Evolutionary conservation across 1,140 invertebrate genomes (phyloP), one percentile per base, ranked within the genome.

Genomic region (Meloidogyne chitwoodi): DNA sequence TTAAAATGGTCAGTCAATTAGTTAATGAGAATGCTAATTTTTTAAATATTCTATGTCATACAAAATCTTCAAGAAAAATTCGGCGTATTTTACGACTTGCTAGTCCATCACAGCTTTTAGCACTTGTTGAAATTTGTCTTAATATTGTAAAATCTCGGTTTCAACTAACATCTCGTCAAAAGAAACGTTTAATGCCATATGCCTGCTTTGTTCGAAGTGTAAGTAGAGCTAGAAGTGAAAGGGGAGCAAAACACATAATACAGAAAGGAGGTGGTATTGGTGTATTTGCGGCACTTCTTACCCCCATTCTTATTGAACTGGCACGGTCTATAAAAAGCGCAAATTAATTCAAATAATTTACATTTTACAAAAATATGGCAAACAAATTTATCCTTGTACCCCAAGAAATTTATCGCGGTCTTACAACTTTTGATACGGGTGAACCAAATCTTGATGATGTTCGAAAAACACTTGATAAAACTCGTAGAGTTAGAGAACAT

Each of bases 111-210:
- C 65, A 77, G 24, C 27, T 77, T 19, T 22, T 77, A 12, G 8
- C 76, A 19, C 16, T 77, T 14, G 68, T 38, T 56, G 76, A 77
- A 70, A 70, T 77, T 12, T 44, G 62, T 62, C 8, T 79, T 19
- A 77, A 77, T n/a, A 73, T 77, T 24, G 34, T 77, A 38, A 66
- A 69, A 24, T 11, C 12, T 6, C 61, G 68, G 6, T 68, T 81
- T 56, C 6, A 38, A 73, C 24, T 74, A 22, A 74, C 71, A 11
- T 70, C 63, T 8, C 38, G 62, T 14, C 76, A 79, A 41, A n/a
- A 44, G 31, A 61, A 79, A 31, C 61, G 76, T 6, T 27, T 77
- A 6, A 24, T 61, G 10, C 77, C 77, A 1, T 62, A 77, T 34
- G 76, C 76, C 2, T 8, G 22, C 4, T 77, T 77, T 80, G 62